Percentiles rank a stretch among this genome's conserved stretches.
These are phyloP conservation scores for Pimephales promelas DNA, from an alignment of 2,113 vertebrate species.

Conservation along the genomic window DNA sequence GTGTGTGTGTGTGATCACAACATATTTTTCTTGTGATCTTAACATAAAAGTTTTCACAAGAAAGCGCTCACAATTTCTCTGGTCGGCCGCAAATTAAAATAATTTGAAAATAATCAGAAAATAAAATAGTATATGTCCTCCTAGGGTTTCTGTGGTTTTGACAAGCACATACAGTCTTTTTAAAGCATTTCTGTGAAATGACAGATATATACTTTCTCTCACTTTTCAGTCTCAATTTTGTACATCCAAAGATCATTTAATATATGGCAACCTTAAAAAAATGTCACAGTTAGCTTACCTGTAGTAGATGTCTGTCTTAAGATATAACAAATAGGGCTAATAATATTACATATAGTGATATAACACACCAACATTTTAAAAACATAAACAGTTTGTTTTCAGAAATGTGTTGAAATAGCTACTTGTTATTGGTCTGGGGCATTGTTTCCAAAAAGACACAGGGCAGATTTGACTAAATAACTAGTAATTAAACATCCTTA, in stretches of 20 bases:
- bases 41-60: background rate
- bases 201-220: background rate
- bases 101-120: too few species aligned
- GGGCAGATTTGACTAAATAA: background rate
- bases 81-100: background rate
- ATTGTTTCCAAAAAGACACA: background rate
- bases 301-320: background rate
- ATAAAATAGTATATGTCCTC: background rate
- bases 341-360: background rate
- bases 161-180: background rate
- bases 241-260: background rate
- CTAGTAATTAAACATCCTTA: background rate
- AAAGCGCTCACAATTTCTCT: background rate
- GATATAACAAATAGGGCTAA: background rate
- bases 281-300: background rate
- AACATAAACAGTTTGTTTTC: background rate
- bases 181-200: background rate
- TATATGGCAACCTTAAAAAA: background rate
- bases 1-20: background rate
- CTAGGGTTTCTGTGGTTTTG: background rate
- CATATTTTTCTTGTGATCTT: background rate
- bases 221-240: background rate
- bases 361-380: background rate
- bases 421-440: background rate
- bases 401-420: background rate